Evolutionary conservation across 2,888 invertebrate species (phyloP).

Genomic region (Aplocera efformata): DNA sequence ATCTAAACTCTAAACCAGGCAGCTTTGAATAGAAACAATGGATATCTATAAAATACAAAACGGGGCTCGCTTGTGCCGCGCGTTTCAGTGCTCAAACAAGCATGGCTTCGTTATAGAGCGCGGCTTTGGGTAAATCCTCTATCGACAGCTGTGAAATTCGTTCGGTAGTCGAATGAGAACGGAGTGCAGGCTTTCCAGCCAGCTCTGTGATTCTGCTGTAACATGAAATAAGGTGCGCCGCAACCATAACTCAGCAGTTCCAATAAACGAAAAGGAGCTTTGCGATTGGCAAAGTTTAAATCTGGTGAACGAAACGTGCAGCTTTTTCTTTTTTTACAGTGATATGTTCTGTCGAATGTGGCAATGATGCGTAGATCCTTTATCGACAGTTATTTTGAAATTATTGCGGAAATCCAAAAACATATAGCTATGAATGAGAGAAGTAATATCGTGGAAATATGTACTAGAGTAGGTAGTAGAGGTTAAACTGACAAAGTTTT

Average conservation of each 20-base stretch:
- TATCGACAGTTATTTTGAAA: no score
- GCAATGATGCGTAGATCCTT: no score
- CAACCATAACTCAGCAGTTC: constrained; percentile 8
- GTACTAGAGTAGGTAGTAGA: no score
- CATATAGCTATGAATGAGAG: no score
- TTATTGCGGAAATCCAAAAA: no score
- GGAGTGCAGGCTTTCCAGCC: constrained; percentile 31
- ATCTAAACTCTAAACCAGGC: constrained; percentile 14
- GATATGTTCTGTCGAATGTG: no score
- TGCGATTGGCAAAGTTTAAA: no score
- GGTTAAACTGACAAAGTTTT: no score
- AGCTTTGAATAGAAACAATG: constrained; percentile 26
- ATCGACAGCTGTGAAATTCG: constrained; percentile 48
- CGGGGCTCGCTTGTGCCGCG: constrained; percentile 31
- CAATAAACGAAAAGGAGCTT: constrained; percentile 2
- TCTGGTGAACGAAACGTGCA: no score
- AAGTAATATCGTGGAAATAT: no score
- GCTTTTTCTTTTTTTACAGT: no score
- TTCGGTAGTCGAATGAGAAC: constrained; percentile 40
- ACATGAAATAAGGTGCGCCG: constrained; percentile 12
- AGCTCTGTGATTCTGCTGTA: constrained; percentile 21
- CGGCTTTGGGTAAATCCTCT: constrained; percentile 52
- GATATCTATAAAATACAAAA: constrained; percentile 40
- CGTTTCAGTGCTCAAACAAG: constrained; percentile 42
- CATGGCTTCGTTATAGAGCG: constrained; percentile 55